Base-by-base conservation (phyloP, 2,113 vertebrate species). In the Pituophis catenifer region DNA sequence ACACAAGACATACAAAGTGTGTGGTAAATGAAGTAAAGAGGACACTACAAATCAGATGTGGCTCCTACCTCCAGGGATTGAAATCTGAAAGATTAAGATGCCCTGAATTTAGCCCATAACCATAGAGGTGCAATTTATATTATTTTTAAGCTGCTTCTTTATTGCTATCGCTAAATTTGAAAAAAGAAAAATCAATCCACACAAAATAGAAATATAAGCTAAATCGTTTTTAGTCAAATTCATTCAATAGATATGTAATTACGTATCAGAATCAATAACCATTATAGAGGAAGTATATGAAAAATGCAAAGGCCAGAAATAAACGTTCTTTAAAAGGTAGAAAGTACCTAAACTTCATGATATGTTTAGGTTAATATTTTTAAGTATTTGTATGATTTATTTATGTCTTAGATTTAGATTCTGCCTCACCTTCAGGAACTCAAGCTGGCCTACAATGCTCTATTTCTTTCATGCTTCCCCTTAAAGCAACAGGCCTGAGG, bases 261-360 rank as follows among this genome's bases (percentile, higher is more conserved):
- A 91, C 91, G 96, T 92, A 94, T 93, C 91, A 92, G 85, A 96
- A 94, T 89, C 93, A 92, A 92, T 96, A 90, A 93, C 65, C 94
- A 94, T 58, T 89, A 86, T 88, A 55, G 91, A 95, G 96, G 85
- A 91, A 95, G 91, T 91, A 48, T 15, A 48, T 95, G 86, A 92
- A 93, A 58, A 94, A 92, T 62, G 92, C 58, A n/a, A 4, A 24
- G 15, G 33, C 10, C 91, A 75, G 54, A 94, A 94, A 95, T 95
- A 92, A 94, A 53, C 88, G 6, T 90, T 96, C 91, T 94, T 55
- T 94, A 90, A 95, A 92, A 75, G 90, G n/a, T 57, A 93, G 86
- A 0, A 0, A 93, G 96, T 95, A 94, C 91, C 86, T 95, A 88
- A 94, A 86, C n/a, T 0, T 44, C 94, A 93, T 94, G 94, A n/a